phyloP scores from a whole-genome alignment of 2,113 vertebrate species.

The Poeciliopsis turrubarensis region DNA sequence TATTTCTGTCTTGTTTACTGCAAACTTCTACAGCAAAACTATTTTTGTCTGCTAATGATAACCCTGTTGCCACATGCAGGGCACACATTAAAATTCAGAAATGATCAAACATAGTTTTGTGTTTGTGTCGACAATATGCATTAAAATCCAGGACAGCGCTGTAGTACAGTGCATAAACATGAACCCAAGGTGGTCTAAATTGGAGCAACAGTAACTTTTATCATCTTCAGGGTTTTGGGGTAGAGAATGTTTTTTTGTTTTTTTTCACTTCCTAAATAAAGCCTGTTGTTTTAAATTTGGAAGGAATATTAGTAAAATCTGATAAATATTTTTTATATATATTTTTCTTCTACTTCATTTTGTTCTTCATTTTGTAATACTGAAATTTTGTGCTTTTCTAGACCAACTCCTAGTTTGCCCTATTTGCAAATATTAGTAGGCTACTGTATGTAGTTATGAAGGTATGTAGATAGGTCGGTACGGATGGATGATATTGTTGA shows the following conservation, averaged over 20 bases:
- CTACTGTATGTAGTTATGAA: no score
- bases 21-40: neutral
- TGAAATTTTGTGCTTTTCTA: no score
- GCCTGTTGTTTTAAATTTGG: neutral
- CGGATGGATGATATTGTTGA: neutral
- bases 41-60: conserved; percentile 13
- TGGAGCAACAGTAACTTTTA: neutral
- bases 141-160: neutral
- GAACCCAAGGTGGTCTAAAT: neutral
- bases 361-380: no score
- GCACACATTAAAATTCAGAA: conserved; percentile 5
- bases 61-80: neutral
- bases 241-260: neutral
- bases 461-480: no score
- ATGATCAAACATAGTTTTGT: neutral
- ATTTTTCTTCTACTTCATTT: no score
- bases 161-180: neutral
- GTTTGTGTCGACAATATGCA: neutral
- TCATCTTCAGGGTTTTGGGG: neutral
- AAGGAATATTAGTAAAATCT: neutral
- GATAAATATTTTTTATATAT: neutral
- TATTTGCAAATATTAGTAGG: no score
- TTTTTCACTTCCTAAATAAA: neutral
- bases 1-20: neutral
- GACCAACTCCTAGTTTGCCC: no score